Conservation (phyloP, 2,113 vertebrate species). For the Salvelinus fontinalis region DNA sequence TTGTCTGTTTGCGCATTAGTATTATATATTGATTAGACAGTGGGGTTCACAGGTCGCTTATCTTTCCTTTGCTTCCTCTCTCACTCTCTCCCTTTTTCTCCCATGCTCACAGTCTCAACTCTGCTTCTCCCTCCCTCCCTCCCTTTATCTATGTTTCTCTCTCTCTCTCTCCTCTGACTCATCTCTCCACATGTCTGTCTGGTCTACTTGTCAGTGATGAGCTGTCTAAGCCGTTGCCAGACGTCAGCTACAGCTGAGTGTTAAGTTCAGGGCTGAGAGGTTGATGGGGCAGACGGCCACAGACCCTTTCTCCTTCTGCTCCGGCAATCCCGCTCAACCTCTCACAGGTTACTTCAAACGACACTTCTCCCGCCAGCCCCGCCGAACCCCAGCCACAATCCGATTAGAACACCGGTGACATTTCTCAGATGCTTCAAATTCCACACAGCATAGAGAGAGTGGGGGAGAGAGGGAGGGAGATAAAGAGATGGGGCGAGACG, state of each 20-base stretch:
- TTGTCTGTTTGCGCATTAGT: background rate
- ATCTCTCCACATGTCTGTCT: background rate
- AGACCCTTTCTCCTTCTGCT: background rate
- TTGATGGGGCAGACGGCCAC: background rate
- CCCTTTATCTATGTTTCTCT: background rate
- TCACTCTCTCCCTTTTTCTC: background rate
- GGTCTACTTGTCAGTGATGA: background rate
- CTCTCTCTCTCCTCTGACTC: constrained; percentile 1
- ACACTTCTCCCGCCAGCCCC: constrained; percentile 3
- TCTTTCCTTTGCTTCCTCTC: background rate
- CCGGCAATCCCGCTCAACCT: constrained; percentile 8
- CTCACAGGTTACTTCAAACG: constrained; percentile 46
- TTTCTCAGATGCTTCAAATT: constrained; percentile 59
- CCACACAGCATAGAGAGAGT: constrained; percentile 16
- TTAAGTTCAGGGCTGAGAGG: background rate
- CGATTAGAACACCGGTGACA: constrained; percentile 47
- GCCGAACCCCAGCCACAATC: constrained; percentile 1
- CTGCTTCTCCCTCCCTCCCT: background rate
- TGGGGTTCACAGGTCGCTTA: background rate
- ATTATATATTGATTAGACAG: no score
- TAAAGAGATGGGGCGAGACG: background rate
- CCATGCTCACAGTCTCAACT: background rate
- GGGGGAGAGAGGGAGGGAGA: background rate
- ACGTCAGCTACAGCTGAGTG: background rate
- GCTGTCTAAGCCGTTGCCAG: background rate